Percentiles rank a stretch among this genome's conserved stretches.
Conservation (phyloP, 1,140 invertebrate species). For the Radopholus similis region DNA sequence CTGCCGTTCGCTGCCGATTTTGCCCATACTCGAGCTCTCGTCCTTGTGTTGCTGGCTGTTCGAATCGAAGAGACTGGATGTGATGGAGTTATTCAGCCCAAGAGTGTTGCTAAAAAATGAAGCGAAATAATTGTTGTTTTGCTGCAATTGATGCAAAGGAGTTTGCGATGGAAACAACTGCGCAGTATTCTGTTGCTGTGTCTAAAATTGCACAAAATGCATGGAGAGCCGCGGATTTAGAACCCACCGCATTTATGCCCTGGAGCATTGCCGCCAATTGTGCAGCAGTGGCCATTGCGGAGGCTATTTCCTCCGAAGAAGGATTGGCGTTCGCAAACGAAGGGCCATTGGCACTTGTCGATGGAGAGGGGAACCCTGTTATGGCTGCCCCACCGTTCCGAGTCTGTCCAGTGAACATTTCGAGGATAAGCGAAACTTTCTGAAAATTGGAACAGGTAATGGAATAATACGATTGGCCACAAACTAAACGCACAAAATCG, state of each 20-base stretch:
- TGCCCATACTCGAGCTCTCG: too few relatives aligned
- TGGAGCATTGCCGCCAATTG: constrained; percentile 13
- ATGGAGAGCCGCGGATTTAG: too few relatives aligned
- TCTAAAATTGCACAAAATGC: too few relatives aligned
- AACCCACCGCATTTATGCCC: constrained; percentile 10
- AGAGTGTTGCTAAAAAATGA: too few relatives aligned
- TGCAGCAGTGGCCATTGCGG: neutral
- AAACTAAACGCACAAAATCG: constrained; percentile 44
- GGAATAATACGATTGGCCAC: constrained; percentile 33
- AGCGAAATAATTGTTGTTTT: too few relatives aligned
- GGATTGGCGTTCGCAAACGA: neutral
- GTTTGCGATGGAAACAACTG: neutral
- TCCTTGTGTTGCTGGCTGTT: too few relatives aligned
- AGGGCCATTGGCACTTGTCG: neutral
- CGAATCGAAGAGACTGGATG: too few relatives aligned
- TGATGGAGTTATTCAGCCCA: too few relatives aligned
- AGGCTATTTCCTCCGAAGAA: neutral
- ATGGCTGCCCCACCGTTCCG: neutral
- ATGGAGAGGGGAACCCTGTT: neutral
- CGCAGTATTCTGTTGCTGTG: neutral
- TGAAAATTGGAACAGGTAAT: constrained; percentile 18
- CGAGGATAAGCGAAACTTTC: constrained; percentile 10
- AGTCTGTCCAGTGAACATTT: constrained; percentile 9
- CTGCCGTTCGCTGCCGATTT: too few relatives aligned
- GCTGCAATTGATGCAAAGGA: too few relatives aligned